Base-by-base conservation (phyloP, 2,113 vertebrate species). In the Hylia prasina region DNA sequence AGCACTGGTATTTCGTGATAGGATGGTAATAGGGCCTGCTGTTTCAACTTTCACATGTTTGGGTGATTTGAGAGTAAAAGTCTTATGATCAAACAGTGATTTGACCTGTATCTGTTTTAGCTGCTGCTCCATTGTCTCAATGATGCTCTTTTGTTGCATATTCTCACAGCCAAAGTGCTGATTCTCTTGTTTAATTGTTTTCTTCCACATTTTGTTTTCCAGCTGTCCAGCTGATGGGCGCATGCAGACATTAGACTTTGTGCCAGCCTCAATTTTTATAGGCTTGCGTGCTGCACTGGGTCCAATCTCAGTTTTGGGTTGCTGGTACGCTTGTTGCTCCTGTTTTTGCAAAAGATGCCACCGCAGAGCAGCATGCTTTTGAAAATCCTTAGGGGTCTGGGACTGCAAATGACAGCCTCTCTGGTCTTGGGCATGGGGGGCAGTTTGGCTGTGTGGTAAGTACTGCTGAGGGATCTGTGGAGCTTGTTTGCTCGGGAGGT, bases 81-180 rank as follows among this genome's bases (percentile, higher is more conserved):
- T 96, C 94, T 99, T 99, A 88, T 98, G 99, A 95, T 99, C 99
- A 97, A 99, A 99, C 51, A 98, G 97, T 50, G 99, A 98, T 79
- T 99, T 99, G 93, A 98, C 98, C 96, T 99, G 98, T 95, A 99
- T 99, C 93, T 99, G 99, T 94, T 98, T 99, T 70, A 99, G 97
- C 84, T 98, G 99, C 96, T 99, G 99, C 95, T 99, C 99, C 99
- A 99, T 99, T 72, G 98, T 99, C 86, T 99, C 99, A 13, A 99
- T 98, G 89, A 99, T 99, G 94, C 98, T 99, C 94, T 97, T 98
- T 53, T 97, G 98, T 71, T 97, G 98, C 82, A 64, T 88, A 75
- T 97, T 97, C 30, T 98, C 98, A 2, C 98, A 98, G 87, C 96
- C 50, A 4, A 96, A 97, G 73, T 98, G 97, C 66, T 97, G 97